These are phyloP conservation scores for Periplaneta americana DNA, from an alignment of 1,140 invertebrate species.

Conservation along the genomic window DNA sequence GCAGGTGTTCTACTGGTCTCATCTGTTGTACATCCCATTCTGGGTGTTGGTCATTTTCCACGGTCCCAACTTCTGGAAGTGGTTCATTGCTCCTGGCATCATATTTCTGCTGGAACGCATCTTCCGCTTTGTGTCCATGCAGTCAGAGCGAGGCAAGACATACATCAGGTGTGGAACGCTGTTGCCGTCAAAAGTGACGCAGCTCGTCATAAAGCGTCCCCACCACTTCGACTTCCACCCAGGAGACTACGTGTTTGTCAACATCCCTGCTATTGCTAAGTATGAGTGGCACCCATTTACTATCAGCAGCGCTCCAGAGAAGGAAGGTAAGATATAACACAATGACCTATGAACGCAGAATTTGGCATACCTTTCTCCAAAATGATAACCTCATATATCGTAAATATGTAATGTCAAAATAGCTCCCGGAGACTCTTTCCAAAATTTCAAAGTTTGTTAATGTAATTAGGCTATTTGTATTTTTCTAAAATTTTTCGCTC, in stretches of 20 bases:
- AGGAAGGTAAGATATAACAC: constrained; percentile 70
- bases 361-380: no score
- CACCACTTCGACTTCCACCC: constrained; percentile 82
- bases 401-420: no score
- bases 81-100: constrained; percentile 80
- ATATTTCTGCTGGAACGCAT: constrained; percentile 77
- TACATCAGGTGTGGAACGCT: constrained; percentile 81
- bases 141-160: constrained; percentile 66
- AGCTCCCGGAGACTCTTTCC: no score
- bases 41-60: constrained; percentile 84
- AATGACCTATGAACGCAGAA: no score
- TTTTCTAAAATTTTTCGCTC: no score
- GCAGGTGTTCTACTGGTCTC: constrained; percentile 93
- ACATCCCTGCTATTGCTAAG: constrained; percentile 85
- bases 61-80: constrained; percentile 92
- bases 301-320: constrained; percentile 91
- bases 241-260: constrained; percentile 93
- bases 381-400: no score
- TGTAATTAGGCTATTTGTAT: no score
- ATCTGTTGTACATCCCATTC: constrained; percentile 85
- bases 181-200: constrained; percentile 79
- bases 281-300: constrained; percentile 98
- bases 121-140: constrained; percentile 54
- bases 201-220: constrained; percentile 81
- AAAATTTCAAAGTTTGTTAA: no score